Base-by-base conservation (phyloP, 2,797 vertebrate genomes). In the Cygnus olor region DNA sequence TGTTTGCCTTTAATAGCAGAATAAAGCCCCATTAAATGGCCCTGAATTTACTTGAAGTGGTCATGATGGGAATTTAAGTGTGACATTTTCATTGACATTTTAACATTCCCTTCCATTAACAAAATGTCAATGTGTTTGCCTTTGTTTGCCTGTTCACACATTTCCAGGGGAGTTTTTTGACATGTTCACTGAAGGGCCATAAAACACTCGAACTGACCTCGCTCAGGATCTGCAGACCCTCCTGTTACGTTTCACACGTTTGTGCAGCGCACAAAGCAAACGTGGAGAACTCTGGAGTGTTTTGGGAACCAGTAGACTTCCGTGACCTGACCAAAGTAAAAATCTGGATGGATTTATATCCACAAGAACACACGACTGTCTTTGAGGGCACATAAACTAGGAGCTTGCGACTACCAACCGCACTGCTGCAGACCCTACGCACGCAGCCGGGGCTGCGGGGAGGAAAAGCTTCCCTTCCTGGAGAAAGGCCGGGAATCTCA, bases 51-150 rank as follows among this genome's bases (percentile, higher is more conserved):
- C 73, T 95, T 90, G 40, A 91, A 82, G 85, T 89, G 76, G 66
- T 90, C 94, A 92, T 21, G 14, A 93, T 28, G 70, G 73, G 77
- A 96, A 88, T 84, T 80, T 57, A 85, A 89, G 56, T 58, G 77
- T 93, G 82, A 94, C 89, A 85, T 88, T 93, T 92, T 51, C 90
- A 95, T 25, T 73, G 90, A 81, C 95, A 80, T 91, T 95, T 94
- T 89, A 61, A 53, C 85, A 71, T 76, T 88, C 36, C 73, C 80
- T 80, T 91, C 94, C 87, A 93, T 96, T 95, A 95, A 91, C 63
- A 70, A 89, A 94, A 93, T 65, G 81, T 94, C 96, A 93, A 4
- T 15, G 56, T 61, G 45, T 91, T 90, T 92, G 78, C 65, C 79
- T 95, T 83, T 80, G 74, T 93, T 80, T 93, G 85, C 85, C 80